Conservation (phyloP, 1,140 invertebrate genomes). For the Stenopsyche tienmushanensis region DNA sequence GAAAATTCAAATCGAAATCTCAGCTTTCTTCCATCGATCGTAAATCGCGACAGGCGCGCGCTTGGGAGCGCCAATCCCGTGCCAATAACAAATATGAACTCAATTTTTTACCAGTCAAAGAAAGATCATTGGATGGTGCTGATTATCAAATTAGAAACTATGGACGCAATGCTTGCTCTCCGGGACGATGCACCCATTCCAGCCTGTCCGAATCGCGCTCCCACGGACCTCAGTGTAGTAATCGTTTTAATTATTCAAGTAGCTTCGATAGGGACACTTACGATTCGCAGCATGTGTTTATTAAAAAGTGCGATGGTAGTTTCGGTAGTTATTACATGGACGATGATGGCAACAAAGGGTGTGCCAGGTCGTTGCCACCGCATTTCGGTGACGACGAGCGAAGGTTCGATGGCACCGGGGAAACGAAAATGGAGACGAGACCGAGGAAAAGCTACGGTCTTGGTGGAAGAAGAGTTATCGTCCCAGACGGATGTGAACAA, state of each 20-base stretch:
- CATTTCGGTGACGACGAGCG: conserved; percentile 37
- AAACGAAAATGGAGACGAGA: conserved; percentile 24
- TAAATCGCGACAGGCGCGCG: conserved; percentile 6
- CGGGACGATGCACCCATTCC: conserved; percentile 29
- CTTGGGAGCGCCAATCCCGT: conserved; percentile 16
- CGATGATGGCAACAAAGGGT: conserved; percentile 27
- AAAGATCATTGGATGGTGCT: conserved; percentile 34
- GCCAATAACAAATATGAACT: conserved; percentile 31
- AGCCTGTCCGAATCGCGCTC: conserved; percentile 20
- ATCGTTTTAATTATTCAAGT: conserved; percentile 22
- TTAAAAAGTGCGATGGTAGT: conserved; percentile 26
- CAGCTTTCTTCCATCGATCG: conserved; percentile 23
- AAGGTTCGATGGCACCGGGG: conserved; percentile 1
- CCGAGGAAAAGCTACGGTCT: conserved; percentile 35
- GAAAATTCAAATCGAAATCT: conserved; percentile 28
- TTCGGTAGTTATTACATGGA: conserved; percentile 26
- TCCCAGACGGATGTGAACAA: conserved; percentile 38
- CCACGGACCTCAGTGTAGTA: conserved; percentile 31
- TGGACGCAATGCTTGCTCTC: conserved; percentile 24
- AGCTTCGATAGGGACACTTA: conserved; percentile 33
- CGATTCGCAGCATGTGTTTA: conserved; percentile 31
- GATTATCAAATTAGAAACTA: conserved; percentile 33
- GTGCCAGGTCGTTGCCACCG: conserved; percentile 35
- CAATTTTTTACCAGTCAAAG: conserved; percentile 36
- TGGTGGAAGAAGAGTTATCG: conserved; percentile 35